Base-by-base conservation (phyloP, 23 tunicate species). In the Oikopleura albicans region DNA sequence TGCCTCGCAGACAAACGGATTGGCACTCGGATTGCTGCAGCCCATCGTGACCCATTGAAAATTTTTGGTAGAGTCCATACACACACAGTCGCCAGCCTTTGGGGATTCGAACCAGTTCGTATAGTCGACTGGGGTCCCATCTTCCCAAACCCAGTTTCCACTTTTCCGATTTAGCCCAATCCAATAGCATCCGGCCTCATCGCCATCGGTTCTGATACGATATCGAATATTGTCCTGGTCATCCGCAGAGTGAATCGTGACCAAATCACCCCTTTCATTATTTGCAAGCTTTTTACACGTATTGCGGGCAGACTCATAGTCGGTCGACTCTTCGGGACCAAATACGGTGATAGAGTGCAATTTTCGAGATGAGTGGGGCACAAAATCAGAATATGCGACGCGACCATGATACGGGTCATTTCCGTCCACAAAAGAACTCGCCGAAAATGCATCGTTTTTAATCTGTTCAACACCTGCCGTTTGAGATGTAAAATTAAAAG, bases 31-130 rank as follows among this genome's bases (percentile, higher is more conserved):
- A 37, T 29, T 2, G n/a, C n/a, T n/a, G 63, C 63, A 49, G 12
- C 22, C 22, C 63, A 49, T 49, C 12, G 63, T 49, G 16, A 49
- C 22, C 63, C 63, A 49, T 49, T 49, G 12, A 22, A 8, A 49
- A 49, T 49, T 22, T 49, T 71, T 71, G 33, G 34, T 71, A 16
- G 79, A 71, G 35, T 71, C 79, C 79, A 71, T 71, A 29, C 79
- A 71, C 31, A 37, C 79, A 71, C 79, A 71, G 79, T 71, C 31
- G 2, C 79, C 79, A 71, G 33, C 31, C 31, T 27, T 16, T 16
- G 79, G 79, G 4, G 28, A 4, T 71, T 37, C 79, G 4, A 37
- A 34, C 79, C 79, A 71, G 2, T 71, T 71, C 2, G 27, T 71
- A 37, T 71, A 71, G 37, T 29, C 35, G 4, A 71, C 34, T 2